These are phyloP conservation scores for Cuniculus paca DNA, from an alignment of 2,797 vertebrate genomes.

Conservation along the genomic window DNA sequence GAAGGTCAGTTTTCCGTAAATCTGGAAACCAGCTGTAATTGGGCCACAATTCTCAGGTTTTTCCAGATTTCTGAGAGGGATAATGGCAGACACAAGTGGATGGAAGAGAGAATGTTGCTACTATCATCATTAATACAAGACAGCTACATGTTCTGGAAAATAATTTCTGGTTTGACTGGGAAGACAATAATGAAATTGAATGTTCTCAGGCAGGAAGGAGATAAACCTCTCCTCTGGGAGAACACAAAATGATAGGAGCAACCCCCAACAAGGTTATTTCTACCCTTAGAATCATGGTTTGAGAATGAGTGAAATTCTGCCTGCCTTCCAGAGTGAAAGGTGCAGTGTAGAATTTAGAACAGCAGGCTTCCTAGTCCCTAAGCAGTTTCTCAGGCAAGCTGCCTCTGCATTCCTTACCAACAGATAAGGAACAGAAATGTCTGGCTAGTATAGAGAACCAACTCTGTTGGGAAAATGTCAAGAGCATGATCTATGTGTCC, in stretches of 20 bases:
- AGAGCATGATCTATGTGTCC: not conserved
- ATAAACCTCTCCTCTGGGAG: constrained; percentile 25
- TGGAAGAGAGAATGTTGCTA: constrained; percentile 39
- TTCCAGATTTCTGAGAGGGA: constrained; percentile 45
- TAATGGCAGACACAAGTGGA: not conserved
- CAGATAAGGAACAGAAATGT: not conserved
- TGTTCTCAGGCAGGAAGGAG: constrained; percentile 38
- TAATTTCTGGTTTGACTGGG: constrained; percentile 58
- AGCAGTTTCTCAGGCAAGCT: not conserved
- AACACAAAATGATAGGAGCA: not conserved
- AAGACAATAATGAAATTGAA: constrained; percentile 46
- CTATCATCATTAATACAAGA: constrained; percentile 42
- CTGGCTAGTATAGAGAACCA: not conserved
- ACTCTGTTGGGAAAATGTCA: constrained; percentile 42
- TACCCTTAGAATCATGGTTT: not conserved
- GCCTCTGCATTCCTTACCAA: not conserved
- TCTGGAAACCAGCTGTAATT: constrained; percentile 44
- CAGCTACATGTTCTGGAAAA: constrained; percentile 18
- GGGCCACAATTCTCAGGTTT: constrained; percentile 64
- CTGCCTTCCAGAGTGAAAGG: not conserved
- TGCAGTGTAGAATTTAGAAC: not conserved
- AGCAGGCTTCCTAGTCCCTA: not conserved
- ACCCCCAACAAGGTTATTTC: not conserved
- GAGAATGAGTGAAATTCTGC: not conserved
- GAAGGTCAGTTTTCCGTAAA: constrained; percentile 19